Base-by-base conservation (phyloP, 2,113 vertebrate genomes). In the Hydrochoerus hydrochaeris region DNA sequence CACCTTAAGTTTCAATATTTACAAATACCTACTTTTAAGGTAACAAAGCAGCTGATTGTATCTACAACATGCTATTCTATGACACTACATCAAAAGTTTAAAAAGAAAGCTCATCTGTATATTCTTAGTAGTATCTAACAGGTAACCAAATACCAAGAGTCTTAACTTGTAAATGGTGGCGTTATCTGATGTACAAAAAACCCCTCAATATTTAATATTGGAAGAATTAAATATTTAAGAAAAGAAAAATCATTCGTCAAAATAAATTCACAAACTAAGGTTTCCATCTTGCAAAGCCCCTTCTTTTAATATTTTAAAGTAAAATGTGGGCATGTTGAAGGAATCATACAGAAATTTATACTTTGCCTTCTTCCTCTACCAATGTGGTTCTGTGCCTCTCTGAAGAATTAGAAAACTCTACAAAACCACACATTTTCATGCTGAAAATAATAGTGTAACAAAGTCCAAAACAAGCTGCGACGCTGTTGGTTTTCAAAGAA, bases 381-480 rank as follows among this genome's bases (percentile, higher is more conserved):
- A 95, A 96, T 98, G 94, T 98, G 97, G 97, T 98, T 98, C 97
- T 96, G 97, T 96, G 97, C 98, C 97, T 98, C 98, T 96, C 90
- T 97, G 98, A 98, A 98, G 97, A 98, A 98, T 97, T 80, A 91
- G 91, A 93, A 96, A 95, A 92, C 88, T n/a, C n/a, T 97, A 96
- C 44, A 96, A 97, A 96, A 98, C 94, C 98, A 98, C 95, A 98
- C 98, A 97, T 98, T 98, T 99, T 98, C 99, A 99, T 99, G 98
- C 99, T 98, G 98, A 98, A 98, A 97, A 97, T 98, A 99, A 98
- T 96, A 98, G 98, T 98, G 98, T 98, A 98, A 99, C 97, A 96
- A 98, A 99, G 98, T 98, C 98, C 98, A 99, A 99, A 99, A 99
- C 98, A 98, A 99, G 99, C 99, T 98, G 98, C 99, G 98, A 98